Evolutionary conservation across 2,797 vertebrate genomes (phyloP).

Genomic region (Phalanger gymnotis): DNA sequence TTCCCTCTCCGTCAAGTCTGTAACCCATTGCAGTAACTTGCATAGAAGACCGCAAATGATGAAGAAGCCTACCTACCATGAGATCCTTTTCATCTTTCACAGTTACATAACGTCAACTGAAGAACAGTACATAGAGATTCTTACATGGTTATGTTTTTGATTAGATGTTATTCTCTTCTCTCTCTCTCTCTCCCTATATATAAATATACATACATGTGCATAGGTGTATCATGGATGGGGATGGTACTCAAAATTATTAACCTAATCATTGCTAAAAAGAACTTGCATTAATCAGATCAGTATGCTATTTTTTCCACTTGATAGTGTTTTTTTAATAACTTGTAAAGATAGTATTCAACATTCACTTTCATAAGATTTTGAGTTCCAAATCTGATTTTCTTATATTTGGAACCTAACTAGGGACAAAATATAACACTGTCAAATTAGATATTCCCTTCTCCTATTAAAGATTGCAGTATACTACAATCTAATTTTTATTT

Average conservation of each 20-base stretch:
- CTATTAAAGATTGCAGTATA: conserved; percentile 23
- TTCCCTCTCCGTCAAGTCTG: background rate
- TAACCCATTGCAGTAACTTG: conserved; percentile 50
- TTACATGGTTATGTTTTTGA: conserved; percentile 57
- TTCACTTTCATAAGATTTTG: no score
- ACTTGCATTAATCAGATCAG: conserved; percentile 35
- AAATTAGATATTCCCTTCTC: background rate
- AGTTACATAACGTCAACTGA: conserved; percentile 58
- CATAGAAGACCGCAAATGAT: conserved; percentile 41
- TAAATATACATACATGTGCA: background rate
- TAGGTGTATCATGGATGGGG: background rate
- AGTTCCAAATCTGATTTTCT: conserved; percentile 12
- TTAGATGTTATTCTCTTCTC: conserved; percentile 43
- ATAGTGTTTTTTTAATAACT: no score
- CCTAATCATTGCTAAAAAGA: conserved; percentile 21
- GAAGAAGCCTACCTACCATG: conserved; percentile 3
- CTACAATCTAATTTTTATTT: background rate
- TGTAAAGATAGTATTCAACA: no score
- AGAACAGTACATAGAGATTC: conserved; percentile 39
- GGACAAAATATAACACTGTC: conserved; percentile 3
- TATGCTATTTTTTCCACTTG: background rate
- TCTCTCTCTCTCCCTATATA: background rate
- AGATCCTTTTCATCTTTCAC: conserved; percentile 53
- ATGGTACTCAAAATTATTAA: conserved; percentile 65
- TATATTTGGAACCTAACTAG: conserved; percentile 40